Evolutionary conservation across 23 tunicate species (phyloP), one percentile per base, ranked within the genome.

Genomic region (Clavelina lepadiformis): DNA sequence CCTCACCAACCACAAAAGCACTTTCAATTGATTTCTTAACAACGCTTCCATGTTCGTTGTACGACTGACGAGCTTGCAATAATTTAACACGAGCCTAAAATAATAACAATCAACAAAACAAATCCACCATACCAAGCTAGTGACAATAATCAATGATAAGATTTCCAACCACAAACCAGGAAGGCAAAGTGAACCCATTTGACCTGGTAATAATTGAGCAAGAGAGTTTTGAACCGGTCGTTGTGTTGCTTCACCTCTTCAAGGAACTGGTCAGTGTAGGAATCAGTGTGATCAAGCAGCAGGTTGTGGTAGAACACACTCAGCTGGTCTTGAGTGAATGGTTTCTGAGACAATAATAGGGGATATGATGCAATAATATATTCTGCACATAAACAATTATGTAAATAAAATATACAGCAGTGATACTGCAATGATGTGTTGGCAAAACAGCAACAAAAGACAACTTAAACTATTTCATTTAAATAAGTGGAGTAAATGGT

Each of bases 141-240:
- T n/a, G n/a, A n/a, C n/a, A n/a, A n/a, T n/a, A n/a, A n/a, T n/a
- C n/a, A n/a, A n/a, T n/a, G n/a, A n/a, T n/a, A n/a, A n/a, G n/a
- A n/a, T n/a, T n/a, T n/a, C n/a, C n/a, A n/a, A n/a, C n/a, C n/a
- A n/a, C n/a, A n/a, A n/a, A n/a, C n/a, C n/a, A n/a, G n/a, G n/a
- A n/a, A n/a, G n/a, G n/a, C n/a, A n/a, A n/a, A n/a, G n/a, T n/a
- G n/a, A n/a, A n/a, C n/a, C n/a, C n/a, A n/a, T 15, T 22, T 46
- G n/a, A 82, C 89, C 80, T 65, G 68, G 58, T 82, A 73, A 66
- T 73, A 82, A 41, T 78, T 57, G 2, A 45, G 63, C 65, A 87
- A 36, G 3, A 87, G 73, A 18, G 73, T 59, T 32, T 79, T 73
- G 31, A 87, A 87, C 29, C 32, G 36, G 22, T 58, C 60, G 54